Evolutionary conservation across 2,888 invertebrate species (phyloP), one percentile per base, ranked within the genome.

Genomic region (Caenorhabditis becei): DNA sequence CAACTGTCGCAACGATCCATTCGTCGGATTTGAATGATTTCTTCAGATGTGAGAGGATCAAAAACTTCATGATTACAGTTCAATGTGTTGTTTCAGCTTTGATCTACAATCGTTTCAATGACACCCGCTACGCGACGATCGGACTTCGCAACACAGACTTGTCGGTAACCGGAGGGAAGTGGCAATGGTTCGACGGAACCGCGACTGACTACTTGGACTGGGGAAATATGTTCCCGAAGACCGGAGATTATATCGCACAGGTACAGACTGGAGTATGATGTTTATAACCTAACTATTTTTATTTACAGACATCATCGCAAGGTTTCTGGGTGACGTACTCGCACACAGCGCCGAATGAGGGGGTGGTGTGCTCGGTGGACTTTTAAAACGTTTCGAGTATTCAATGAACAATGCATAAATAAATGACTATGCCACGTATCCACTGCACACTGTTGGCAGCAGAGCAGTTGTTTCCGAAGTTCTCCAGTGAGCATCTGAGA

Each of bases 271-370:
- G 16, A 24, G 14, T 10, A 32, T 32, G 32, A 10, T 41, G 41
- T 3, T 2, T 3, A 18, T 16, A 14, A 14, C 41, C 41, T 41
- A 41, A 41, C 41, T 41, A 41, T 14, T 53, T n/a, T 53, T 61
- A 44, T 61, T 59, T 75, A 11, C 54, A 77, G 70, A 71, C 71
- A 53, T 78, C 78, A 1, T 63, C 66, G 10, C 69, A 78, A 63
- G 78, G 78, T 8, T 78, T 70, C 61, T 78, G 78, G 78, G 71
- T 78, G 8, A 66, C 70, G 3, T 71, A 65, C 51, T 65, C 78
- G 1, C 78, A 66, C 44, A 78, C 78, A 16, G 66, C 78, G 1
- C 78, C 78, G 2, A 65, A 66, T 44, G 78, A 78, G 35, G 78
- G 78, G 3, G 78, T 78, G 16, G 71, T 78, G 20, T 78, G 78